Evolutionary conservation across 2,797 vertebrate species (phyloP).

Genomic region (Podargus strigoides): DNA sequence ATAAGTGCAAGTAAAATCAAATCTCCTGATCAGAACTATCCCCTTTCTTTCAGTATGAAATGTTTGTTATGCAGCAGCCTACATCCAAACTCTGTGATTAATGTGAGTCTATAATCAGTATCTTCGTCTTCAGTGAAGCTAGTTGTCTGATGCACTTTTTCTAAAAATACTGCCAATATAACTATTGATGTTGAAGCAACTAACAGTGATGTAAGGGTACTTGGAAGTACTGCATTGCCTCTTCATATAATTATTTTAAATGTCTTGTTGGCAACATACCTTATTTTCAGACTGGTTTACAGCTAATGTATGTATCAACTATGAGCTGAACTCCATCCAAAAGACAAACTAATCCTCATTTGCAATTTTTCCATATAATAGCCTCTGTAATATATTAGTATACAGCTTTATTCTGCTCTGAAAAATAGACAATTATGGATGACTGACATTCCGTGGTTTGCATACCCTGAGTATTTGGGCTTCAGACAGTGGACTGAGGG

Average conservation of each 20-base stretch:
- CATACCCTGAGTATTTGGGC: neutral
- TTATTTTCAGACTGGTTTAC: conserved; percentile 5
- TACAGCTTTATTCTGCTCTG: neutral
- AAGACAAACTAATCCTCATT: neutral
- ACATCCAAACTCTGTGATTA: neutral
- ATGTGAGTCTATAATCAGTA: neutral
- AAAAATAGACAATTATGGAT: neutral
- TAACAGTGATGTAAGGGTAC: neutral
- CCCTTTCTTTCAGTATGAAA: neutral
- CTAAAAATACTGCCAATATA: neutral
- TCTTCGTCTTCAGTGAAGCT: neutral
- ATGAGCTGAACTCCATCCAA: neutral
- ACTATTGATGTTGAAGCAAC: neutral
- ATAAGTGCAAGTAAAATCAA: neutral
- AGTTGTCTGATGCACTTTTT: neutral
- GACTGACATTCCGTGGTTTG: neutral
- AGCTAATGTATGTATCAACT: neutral
- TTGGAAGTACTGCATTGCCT: conserved; percentile 3
- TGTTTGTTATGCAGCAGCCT: neutral
- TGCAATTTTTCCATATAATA: neutral
- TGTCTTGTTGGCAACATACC: neutral
- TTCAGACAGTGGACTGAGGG: neutral
- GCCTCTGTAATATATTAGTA: neutral
- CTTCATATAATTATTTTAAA: conserved; percentile 25
- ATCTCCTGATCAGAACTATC: neutral